Conservation (phyloP, 1,140 invertebrate genomes). For the Micrasema minimum region DNA sequence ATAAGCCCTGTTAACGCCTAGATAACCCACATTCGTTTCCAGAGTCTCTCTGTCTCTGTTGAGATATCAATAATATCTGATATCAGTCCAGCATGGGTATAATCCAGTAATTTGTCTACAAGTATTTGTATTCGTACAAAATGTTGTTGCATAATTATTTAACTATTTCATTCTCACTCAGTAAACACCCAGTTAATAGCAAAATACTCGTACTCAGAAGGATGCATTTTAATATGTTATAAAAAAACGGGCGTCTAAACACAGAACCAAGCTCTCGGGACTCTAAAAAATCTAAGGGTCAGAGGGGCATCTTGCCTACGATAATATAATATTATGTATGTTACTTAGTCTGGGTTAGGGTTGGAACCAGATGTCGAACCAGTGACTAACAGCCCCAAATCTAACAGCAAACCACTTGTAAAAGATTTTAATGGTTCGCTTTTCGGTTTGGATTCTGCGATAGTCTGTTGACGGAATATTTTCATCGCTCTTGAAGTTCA, state of each 20-base stretch:
- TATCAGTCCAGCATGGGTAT: too few species aligned
- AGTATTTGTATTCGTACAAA: too few species aligned
- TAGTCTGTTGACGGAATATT: too few species aligned
- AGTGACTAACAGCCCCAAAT: neutral
- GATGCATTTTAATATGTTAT: constrained; percentile 16
- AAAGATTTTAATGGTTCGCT: too few species aligned
- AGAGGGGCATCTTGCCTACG: constrained; percentile 9
- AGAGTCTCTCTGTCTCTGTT: too few species aligned
- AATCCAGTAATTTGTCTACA: too few species aligned
- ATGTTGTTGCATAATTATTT: too few species aligned
- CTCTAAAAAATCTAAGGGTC: constrained; percentile 35
- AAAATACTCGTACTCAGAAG: constrained; percentile 36
- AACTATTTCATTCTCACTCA: neutral
- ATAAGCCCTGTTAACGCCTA: too few species aligned
- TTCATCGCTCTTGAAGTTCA: too few species aligned
- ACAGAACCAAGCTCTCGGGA: constrained; percentile 15
- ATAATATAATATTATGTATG: neutral
- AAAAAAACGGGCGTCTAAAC: constrained; percentile 26
- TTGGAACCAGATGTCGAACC: constrained; percentile 23
- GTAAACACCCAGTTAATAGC: constrained; percentile 8
- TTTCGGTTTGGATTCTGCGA: too few species aligned
- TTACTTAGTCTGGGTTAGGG: neutral
- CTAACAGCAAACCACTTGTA: too few species aligned
- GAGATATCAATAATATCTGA: too few species aligned
- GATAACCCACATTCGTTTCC: neutral